phyloP scores from a whole-genome alignment of 2,888 invertebrate genomes.

The Coenonympha glycerion region DNA sequence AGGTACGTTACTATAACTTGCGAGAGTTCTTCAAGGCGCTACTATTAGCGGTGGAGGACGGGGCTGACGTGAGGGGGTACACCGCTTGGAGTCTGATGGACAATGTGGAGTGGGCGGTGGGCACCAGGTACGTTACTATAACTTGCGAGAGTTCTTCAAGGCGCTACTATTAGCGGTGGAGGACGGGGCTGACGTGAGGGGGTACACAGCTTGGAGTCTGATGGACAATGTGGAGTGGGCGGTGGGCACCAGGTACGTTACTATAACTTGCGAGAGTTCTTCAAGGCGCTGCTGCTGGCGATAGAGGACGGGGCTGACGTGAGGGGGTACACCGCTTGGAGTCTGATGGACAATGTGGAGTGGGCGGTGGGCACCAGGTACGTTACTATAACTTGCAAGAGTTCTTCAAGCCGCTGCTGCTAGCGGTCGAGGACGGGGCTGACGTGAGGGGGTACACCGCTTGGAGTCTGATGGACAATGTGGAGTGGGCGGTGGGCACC shows the following conservation, averaged over 20 bases:
- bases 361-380: slow-evolving; percentile 77
- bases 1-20: slow-evolving; percentile 50
- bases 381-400: not conserved
- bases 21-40: slow-evolving; percentile 61
- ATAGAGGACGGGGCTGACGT: slow-evolving; percentile 68
- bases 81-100: slow-evolving; percentile 81
- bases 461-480: slow-evolving; percentile 81
- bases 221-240: slow-evolving; percentile 82
- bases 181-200: slow-evolving; percentile 65
- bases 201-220: slow-evolving; percentile 79
- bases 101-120: slow-evolving; percentile 79
- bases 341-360: slow-evolving; percentile 81
- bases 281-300: slow-evolving; percentile 64
- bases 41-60: slow-evolving; percentile 67
- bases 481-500: slow-evolving; percentile 79
- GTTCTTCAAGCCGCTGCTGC: slow-evolving; percentile 61
- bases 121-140: slow-evolving; percentile 61
- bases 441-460: slow-evolving; percentile 72
- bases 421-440: slow-evolving; percentile 70
- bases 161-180: slow-evolving; percentile 67
- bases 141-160: slow-evolving; percentile 55
- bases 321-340: slow-evolving; percentile 78
- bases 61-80: slow-evolving; percentile 70
- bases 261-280: slow-evolving; percentile 50
- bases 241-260: slow-evolving; percentile 67